Evolutionary conservation across 2,888 invertebrate genomes (phyloP).

Genomic region (Argyresthia albistria): DNA sequence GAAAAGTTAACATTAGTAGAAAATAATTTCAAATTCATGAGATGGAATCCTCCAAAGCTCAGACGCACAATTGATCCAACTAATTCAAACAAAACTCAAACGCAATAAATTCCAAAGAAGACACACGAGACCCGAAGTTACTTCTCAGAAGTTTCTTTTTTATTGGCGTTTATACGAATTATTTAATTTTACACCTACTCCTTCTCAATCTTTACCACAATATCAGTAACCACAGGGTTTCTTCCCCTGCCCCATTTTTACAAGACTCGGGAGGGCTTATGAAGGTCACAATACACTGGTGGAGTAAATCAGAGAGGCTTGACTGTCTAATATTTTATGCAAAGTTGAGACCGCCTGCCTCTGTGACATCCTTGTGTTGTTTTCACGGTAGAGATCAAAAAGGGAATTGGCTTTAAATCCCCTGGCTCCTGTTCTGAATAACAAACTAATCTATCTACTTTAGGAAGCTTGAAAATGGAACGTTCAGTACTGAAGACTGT

Average conservation of each 20-base stretch:
- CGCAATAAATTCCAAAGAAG: slow-evolving; percentile 1
- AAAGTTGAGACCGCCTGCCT: slow-evolving; percentile 46
- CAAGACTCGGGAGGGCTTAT: too few species aligned
- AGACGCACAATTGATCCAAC: too few species aligned
- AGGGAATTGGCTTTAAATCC: slow-evolving; percentile 65
- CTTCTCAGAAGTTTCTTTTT: background rate
- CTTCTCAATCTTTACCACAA: background rate
- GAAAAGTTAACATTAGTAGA: too few species aligned
- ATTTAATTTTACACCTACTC: slow-evolving; percentile 1
- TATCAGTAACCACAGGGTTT: too few species aligned
- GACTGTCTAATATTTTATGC: slow-evolving; percentile 56
- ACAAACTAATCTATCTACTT: slow-evolving; percentile 50
- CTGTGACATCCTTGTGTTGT: slow-evolving; percentile 40
- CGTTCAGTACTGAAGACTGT: background rate
- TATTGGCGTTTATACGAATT: slow-evolving; percentile 5
- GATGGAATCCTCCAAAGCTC: too few species aligned
- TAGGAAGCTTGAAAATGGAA: background rate
- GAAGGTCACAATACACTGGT: background rate
- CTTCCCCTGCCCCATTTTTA: too few species aligned
- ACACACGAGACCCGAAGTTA: background rate
- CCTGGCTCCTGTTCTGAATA: slow-evolving; percentile 49
- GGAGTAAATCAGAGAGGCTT: slow-evolving; percentile 2
- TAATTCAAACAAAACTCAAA: too few species aligned
- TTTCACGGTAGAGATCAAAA: slow-evolving; percentile 61
- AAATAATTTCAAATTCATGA: too few species aligned